Conservation (phyloP, 2,113 vertebrate species). For the Tupaia tana region DNA sequence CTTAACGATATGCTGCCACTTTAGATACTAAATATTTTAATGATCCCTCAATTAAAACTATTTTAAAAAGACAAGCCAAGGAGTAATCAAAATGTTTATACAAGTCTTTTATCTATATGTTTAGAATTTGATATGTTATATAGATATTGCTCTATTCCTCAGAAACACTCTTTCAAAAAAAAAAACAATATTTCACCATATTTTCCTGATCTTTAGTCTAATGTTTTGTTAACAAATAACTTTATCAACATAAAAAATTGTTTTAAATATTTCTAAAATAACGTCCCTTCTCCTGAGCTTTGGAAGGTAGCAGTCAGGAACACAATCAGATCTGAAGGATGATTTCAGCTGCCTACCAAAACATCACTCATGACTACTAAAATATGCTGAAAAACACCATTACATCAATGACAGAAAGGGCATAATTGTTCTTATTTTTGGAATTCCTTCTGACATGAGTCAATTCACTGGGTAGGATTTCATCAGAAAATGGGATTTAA, state of each 20-base stretch:
- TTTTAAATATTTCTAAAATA: constrained; percentile 81
- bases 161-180: constrained; percentile 71
- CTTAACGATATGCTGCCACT: neutral
- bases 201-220: constrained; percentile 19
- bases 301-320: constrained; percentile 82
- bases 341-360: constrained; percentile 87
- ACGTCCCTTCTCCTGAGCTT: constrained; percentile 80
- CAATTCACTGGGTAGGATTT: constrained; percentile 85
- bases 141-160: constrained; percentile 67
- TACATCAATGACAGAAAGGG: constrained; percentile 88
- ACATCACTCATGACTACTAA: constrained; percentile 86
- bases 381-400: constrained; percentile 88
- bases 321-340: constrained; percentile 84
- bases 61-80: constrained; percentile 80
- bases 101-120: constrained; percentile 75
- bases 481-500: constrained; percentile 82
- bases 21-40: constrained; percentile 79
- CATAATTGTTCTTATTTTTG: constrained; percentile 88
- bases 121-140: constrained; percentile 71
- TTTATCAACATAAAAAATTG: constrained; percentile 77
- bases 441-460: constrained; percentile 89
- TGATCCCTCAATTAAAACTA: constrained; percentile 74
- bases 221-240: constrained; percentile 76
- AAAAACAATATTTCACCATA: no score
- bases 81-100: constrained; percentile 82